These are phyloP conservation scores for Cavia aperea DNA, from an alignment of 2,113 vertebrate genomes.

Conservation along the genomic window DNA sequence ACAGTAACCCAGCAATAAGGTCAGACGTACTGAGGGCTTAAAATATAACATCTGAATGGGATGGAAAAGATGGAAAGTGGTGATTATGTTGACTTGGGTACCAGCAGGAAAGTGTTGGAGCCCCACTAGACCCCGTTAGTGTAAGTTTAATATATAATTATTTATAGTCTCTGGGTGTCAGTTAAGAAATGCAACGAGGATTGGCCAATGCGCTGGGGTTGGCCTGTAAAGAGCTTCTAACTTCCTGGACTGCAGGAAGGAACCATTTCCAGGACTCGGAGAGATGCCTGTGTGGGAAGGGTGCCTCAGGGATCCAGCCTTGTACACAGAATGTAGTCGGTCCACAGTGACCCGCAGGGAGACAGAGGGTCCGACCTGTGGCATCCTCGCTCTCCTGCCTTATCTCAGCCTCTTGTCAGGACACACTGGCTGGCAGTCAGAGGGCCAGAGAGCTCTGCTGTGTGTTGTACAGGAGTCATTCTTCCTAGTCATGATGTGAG, in stretches of 20 bases:
- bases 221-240: not conserved
- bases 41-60: not conserved
- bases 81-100: not conserved
- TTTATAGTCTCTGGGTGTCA: not conserved
- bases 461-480: accelerated
- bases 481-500: not conserved
- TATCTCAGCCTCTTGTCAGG: not conserved
- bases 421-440: not conserved
- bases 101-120: not conserved
- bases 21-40: not conserved
- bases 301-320: too few relatives aligned
- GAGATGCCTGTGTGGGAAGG: not conserved
- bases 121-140: not conserved
- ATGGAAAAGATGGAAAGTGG: not conserved
- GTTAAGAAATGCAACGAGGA: not conserved
- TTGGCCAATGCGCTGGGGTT: not conserved
- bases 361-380: too few relatives aligned
- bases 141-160: not conserved
- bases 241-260: not conserved
- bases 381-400: not conserved
- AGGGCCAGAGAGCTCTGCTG: not conserved
- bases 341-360: not conserved
- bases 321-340: not conserved
- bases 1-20: not conserved
- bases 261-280: not conserved